These are phyloP conservation scores for Halisarca cf. caerulea DNA, from an alignment of 37 sponge, comb jelly and placozoan species.

Conservation along the genomic window DNA sequence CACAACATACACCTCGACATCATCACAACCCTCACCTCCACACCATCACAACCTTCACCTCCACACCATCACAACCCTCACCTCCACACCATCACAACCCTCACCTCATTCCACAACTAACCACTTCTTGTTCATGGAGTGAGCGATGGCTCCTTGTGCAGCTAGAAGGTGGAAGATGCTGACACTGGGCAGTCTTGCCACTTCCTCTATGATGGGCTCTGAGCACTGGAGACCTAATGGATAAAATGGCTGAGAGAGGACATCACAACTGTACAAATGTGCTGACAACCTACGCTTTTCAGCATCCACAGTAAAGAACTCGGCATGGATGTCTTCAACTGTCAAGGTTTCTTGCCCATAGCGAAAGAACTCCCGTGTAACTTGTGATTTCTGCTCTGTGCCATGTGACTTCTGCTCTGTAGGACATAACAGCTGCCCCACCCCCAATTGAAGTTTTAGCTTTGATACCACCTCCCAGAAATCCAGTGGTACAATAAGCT, in stretches of 20 bases:
- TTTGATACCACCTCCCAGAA: constrained; percentile 78
- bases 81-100: neutral
- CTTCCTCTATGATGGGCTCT: constrained; percentile 37
- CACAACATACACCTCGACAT: too few relatives aligned
- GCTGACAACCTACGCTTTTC: constrained; percentile 31
- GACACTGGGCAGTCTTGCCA: neutral
- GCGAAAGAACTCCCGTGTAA: too few relatives aligned
- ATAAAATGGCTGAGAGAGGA: neutral
- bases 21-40: neutral
- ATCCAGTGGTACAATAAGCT: constrained; percentile 34
- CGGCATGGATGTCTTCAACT: constrained; percentile 33
- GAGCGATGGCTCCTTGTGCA: constrained; percentile 43
- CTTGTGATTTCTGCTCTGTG: too few relatives aligned
- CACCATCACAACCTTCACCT: too few relatives aligned
- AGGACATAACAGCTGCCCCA: too few relatives aligned
- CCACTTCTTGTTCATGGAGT: constrained; percentile 54
- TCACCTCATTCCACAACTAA: neutral
- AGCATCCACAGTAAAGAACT: constrained; percentile 36
- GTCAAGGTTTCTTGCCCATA: neutral
- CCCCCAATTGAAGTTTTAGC: constrained; percentile 39
- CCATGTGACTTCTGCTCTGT: too few relatives aligned
- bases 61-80: too few relatives aligned
- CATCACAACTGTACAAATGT: neutral
- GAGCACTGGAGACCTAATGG: constrained; percentile 33
- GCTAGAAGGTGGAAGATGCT: constrained; percentile 37